phyloP scores from a whole-genome alignment of 2,113 vertebrate species.

The Corydoras sp. region DNA sequence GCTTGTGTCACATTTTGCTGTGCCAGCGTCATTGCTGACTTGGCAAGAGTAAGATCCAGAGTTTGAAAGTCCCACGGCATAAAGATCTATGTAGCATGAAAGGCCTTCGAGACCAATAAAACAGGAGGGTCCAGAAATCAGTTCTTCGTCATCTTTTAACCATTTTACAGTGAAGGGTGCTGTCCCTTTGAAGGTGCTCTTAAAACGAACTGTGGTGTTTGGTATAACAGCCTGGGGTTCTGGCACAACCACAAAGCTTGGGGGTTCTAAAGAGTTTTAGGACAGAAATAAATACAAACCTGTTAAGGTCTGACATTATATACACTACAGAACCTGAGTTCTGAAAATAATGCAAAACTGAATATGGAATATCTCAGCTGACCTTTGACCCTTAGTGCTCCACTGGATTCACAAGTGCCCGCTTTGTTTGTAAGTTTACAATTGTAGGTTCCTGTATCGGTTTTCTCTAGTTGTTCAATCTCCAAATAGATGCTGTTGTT shows the following conservation, averaged over 20 bases:
- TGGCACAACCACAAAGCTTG: constrained; percentile 84
- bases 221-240: constrained; percentile 81
- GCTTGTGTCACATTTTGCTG: constrained; percentile 80
- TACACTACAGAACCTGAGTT: constrained; percentile 2
- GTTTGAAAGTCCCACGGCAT: constrained; percentile 77
- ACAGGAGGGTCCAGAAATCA: constrained; percentile 82
- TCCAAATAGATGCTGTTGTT: constrained; percentile 81
- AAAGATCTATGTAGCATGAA: constrained; percentile 87
- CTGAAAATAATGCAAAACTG: not conserved
- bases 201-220: constrained; percentile 84
- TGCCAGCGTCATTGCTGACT: constrained; percentile 92
- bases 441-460: constrained; percentile 82
- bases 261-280: constrained; percentile 72
- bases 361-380: constrained; percentile 49
- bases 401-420: constrained; percentile 81
- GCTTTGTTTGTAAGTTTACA: constrained; percentile 86
- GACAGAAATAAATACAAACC: constrained; percentile 42
- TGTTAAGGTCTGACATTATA: constrained; percentile 51
- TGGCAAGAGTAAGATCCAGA: constrained; percentile 89
- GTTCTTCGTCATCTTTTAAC: constrained; percentile 90
- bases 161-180: constrained; percentile 89
- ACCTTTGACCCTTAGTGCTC: constrained; percentile 90
- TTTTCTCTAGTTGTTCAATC: constrained; percentile 78
- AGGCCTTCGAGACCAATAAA: constrained; percentile 85
- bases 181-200: constrained; percentile 84